Conservation (phyloP, 1,140 invertebrate species). For the Triops longicaudatus region DNA sequence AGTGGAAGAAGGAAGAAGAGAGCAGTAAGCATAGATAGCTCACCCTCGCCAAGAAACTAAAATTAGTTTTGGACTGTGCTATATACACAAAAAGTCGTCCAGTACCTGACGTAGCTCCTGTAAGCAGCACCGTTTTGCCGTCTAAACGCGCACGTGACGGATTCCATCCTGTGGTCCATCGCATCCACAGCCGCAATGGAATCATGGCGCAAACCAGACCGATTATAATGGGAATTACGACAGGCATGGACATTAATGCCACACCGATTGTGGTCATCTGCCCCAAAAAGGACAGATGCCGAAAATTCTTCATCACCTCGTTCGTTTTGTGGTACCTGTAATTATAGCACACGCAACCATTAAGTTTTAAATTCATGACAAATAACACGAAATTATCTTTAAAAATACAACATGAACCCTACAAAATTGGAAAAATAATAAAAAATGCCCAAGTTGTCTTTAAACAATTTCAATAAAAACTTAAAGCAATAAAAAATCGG, state of each 20-base stretch:
- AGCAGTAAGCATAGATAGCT: too few species aligned
- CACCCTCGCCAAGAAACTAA: too few species aligned
- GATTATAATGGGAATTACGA: not conserved
- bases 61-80: too few species aligned
- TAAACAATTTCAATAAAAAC: too few species aligned
- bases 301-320: not conserved
- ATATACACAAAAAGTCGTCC: not conserved
- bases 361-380: too few species aligned
- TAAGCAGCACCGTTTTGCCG: conserved; percentile 48
- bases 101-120: conserved; percentile 46
- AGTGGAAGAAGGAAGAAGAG: too few species aligned
- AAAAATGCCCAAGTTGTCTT: too few species aligned
- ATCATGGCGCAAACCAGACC: not conserved
- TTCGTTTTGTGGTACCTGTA: not conserved
- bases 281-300: not conserved
- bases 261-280: not conserved
- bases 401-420: too few species aligned
- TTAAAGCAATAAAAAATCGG: too few species aligned
- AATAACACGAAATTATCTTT: too few species aligned
- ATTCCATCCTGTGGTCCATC: conserved; percentile 7
- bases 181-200: conserved; percentile 17
- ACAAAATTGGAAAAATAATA: too few species aligned
- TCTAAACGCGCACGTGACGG: conserved; percentile 27
- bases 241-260: conserved; percentile 16
- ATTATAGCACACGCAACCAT: too few species aligned